These are phyloP conservation scores for Chironomus tentans DNA, from an alignment of 2,888 invertebrate genomes.

Conservation along the genomic window DNA sequence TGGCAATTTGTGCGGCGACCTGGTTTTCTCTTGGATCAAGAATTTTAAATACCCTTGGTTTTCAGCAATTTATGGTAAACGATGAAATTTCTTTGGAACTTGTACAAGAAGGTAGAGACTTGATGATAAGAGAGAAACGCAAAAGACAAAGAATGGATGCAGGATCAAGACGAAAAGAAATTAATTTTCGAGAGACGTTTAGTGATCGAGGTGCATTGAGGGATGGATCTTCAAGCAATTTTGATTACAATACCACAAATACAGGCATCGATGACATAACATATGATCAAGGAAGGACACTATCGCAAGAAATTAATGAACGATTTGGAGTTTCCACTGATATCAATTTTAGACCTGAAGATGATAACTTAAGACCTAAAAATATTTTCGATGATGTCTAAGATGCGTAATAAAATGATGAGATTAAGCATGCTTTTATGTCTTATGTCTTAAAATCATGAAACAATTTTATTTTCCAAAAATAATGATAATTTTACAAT, in stretches of 20 bases:
- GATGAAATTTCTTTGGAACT: conserved; percentile 90
- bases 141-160: conserved; percentile 64
- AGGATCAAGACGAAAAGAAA: conserved; percentile 54
- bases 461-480: no score
- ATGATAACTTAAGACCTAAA: conserved; percentile 52
- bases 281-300: conserved; percentile 38
- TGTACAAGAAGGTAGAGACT: conserved; percentile 86
- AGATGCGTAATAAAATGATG: conserved; percentile 27
- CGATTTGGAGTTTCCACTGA: conserved; percentile 58
- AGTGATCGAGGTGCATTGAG: conserved; percentile 34
- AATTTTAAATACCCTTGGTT: conserved; percentile 80
- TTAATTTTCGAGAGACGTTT: conserved; percentile 49
- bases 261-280: conserved; percentile 33
- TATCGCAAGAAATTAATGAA: conserved; percentile 51
- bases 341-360: conserved; percentile 40
- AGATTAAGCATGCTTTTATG: no score
- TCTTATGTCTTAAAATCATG: no score
- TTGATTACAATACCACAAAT: conserved; percentile 35
- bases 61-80: conserved; percentile 94
- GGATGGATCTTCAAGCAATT: background rate
- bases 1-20: conserved; percentile 48
- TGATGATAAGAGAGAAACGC: conserved; percentile 80
- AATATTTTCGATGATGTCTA: conserved; percentile 79
- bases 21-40: conserved; percentile 90
- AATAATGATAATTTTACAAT: no score